Conservation (phyloP, 2,113 vertebrate genomes). For the Epinephelus lanceolatus region DNA sequence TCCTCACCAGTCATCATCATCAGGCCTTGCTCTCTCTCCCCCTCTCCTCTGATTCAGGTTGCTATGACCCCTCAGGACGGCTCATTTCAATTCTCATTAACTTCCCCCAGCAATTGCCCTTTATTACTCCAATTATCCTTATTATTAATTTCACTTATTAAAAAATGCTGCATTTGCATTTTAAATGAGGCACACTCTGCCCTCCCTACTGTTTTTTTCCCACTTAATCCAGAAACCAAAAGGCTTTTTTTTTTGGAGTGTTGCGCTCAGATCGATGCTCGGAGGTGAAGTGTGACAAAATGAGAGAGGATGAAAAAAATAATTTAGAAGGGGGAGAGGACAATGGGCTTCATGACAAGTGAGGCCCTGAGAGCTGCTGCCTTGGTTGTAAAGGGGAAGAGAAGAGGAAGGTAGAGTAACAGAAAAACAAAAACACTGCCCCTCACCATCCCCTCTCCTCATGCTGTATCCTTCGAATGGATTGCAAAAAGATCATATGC, state of each 20-base stretch:
- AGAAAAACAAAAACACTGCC: slow-evolving; percentile 18
- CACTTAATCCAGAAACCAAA: slow-evolving; percentile 28
- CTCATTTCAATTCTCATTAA: slow-evolving; percentile 80
- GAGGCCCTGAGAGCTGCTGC: slow-evolving; percentile 7
- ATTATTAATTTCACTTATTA: slow-evolving; percentile 82
- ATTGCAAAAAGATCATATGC: slow-evolving; percentile 48
- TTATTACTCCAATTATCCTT: slow-evolving; percentile 80
- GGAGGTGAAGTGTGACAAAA: slow-evolving; percentile 70
- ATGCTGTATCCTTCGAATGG: slow-evolving; percentile 33
- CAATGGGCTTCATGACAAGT: slow-evolving; percentile 16
- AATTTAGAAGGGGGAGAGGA: slow-evolving; percentile 23
- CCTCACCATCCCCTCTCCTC: slow-evolving; percentile 29
- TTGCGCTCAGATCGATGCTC: slow-evolving; percentile 45
- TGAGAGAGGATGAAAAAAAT: slow-evolving; percentile 50
- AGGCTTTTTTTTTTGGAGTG: slow-evolving; percentile 40
- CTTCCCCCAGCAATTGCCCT: slow-evolving; percentile 71
- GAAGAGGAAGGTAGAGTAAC: neutral
- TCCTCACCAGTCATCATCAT: slow-evolving; percentile 65
- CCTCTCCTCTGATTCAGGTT: slow-evolving; percentile 65
- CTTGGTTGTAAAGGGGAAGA: slow-evolving; percentile 12
- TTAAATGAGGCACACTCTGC: slow-evolving; percentile 65
- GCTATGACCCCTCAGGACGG: slow-evolving; percentile 76
- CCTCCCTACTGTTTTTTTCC: slow-evolving; percentile 1
- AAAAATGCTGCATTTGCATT: slow-evolving; percentile 80
- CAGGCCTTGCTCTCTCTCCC: slow-evolving; percentile 8